Base-by-base conservation (phyloP, 2,888 invertebrate species). In the Eupithecia vulgata region DNA sequence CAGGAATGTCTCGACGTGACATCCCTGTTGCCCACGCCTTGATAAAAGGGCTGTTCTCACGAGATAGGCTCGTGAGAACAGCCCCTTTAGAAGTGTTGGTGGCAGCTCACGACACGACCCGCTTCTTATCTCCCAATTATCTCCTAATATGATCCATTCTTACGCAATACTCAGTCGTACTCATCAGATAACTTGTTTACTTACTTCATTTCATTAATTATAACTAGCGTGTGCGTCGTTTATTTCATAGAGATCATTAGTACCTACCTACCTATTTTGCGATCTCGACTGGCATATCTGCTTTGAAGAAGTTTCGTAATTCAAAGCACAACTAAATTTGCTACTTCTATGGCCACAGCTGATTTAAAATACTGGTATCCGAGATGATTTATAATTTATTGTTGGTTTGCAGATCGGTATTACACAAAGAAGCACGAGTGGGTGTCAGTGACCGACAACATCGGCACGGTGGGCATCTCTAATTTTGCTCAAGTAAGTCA, bases 371-470 rank as follows among this genome's bases (percentile, higher is more conserved):
- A 48, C 7, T n/a, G 1, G 45, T 17, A 45, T 7, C 13, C 7
- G 8, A 21, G 48, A 21, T 15, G 0, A 25, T 57, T 21, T 2
- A 21, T 12, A 42, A 42, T 17, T 7, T n/a, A 35, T 62, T 45
- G 52, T 52, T 65, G 62, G 17, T 71, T 95, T 94, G 76, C 88
- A 97, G 97, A 93, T 71, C 95, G 96, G 68, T 94, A 95, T 81
- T 98, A 96, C 88, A 97, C 98, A 21, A 96, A 97, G 83, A 97
- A 97, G 87, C 98, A 98, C 88, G 98, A 98, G 92, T 98, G 98
- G 98, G 95, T 98, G 35, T 95, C 96, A 35, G 94, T 97, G 21
- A 94, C 95, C 76, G 95, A 96, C 48, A 96, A 96, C 82, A 90
- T 97, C 71, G 98, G 97, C 70, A 97, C 96, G 15, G 95, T 98